Conservation (phyloP, 2,888 invertebrate genomes). For the Atherix ibis region DNA sequence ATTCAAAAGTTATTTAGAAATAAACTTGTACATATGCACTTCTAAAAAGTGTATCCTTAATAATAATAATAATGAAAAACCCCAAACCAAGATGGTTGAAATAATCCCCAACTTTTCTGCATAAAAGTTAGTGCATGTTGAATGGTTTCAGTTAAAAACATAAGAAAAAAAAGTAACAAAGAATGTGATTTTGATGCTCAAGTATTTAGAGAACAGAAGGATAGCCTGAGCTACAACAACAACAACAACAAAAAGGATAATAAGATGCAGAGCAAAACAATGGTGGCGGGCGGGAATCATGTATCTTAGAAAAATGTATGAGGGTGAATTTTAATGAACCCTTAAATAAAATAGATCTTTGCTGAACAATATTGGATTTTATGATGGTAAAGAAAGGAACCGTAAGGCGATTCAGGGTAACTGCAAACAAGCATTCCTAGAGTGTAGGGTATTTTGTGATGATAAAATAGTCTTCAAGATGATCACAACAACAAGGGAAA, state of each 20-base stretch:
- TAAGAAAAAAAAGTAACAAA: background rate
- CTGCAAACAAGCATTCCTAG: background rate
- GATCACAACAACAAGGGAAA: background rate
- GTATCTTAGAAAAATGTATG: slow-evolving; percentile 9
- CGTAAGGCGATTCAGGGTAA: background rate
- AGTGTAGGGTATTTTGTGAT: background rate
- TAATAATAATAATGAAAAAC: too few species aligned
- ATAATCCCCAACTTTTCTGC: too few species aligned
- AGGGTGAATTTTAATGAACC: slow-evolving; percentile 12
- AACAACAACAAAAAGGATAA: background rate
- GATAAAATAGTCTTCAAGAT: background rate
- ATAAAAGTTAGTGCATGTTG: too few species aligned
- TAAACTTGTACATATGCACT: too few species aligned
- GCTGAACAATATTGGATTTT: slow-evolving; percentile 8
- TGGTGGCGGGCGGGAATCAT: too few species aligned
- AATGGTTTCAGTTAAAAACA: too few species aligned
- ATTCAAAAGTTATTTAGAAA: too few species aligned
- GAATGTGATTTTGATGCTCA: too few species aligned
- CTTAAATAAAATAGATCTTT: slow-evolving; percentile 12
- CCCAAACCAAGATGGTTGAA: too few species aligned
- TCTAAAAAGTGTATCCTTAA: too few species aligned
- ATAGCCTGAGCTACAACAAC: slow-evolving; percentile 4
- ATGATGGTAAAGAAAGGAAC: slow-evolving; percentile 3
- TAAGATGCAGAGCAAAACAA: background rate
- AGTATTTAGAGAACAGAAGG: too few species aligned